A percentile compares a stretch with the other conserved stretches of the same genome.
Evolutionary conservation across 2,888 invertebrate species (phyloP).

Genomic region (Chymomyza amoena): DNA sequence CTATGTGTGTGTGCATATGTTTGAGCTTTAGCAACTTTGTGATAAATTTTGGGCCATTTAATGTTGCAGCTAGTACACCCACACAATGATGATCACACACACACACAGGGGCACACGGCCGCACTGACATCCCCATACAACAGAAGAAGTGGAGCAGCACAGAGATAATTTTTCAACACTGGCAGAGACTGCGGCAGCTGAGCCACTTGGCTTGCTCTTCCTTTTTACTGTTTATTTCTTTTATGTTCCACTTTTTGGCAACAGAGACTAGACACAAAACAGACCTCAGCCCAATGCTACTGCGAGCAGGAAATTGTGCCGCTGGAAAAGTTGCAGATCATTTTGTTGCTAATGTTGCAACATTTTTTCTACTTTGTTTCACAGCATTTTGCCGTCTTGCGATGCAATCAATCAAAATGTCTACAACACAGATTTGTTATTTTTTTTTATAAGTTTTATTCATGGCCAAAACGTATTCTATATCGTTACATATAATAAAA

Average conservation of each 20-base stretch:
- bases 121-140: conserved; percentile 2
- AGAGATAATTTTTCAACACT: conserved; percentile 53
- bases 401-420: conserved; percentile 41
- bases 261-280: background rate
- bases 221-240: background rate
- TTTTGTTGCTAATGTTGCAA: conserved; percentile 6
- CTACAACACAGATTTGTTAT: conserved; percentile 27
- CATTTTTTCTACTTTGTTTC: background rate
- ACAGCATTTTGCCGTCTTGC: background rate
- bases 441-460: conserved; percentile 60
- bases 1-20: conserved; percentile 4
- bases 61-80: conserved; percentile 36
- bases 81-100: conserved; percentile 37
- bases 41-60: conserved; percentile 60
- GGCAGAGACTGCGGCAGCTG: conserved; percentile 19
- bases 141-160: background rate
- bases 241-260: background rate
- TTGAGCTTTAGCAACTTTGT: conserved; percentile 45
- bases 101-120: too few relatives aligned
- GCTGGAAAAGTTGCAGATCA: conserved; percentile 54
- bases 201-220: conserved; percentile 6
- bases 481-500: conserved; percentile 39
- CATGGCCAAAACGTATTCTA: conserved; percentile 57
- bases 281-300: background rate
- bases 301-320: conserved; percentile 12